Evolutionary conservation across 2,888 invertebrate genomes (phyloP).

Genomic region (Cephus pulcher): DNA sequence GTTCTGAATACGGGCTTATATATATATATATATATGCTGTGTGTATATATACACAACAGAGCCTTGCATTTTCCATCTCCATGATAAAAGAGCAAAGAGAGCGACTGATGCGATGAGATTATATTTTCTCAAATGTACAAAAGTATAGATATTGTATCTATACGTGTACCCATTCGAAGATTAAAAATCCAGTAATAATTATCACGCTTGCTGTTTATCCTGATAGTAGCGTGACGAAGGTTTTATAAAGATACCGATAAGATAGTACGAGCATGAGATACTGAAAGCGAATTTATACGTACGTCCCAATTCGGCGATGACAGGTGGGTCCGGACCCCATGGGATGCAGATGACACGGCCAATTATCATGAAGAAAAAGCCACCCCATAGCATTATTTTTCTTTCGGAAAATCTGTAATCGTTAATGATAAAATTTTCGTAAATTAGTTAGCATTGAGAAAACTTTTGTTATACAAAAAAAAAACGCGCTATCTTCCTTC

Average conservation of each 20-base stretch:
- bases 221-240: not conserved
- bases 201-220: not conserved
- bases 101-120: too few species aligned
- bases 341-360: constrained; percentile 83
- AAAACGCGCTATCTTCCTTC: not conserved
- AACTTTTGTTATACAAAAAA: not conserved
- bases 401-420: constrained; percentile 75
- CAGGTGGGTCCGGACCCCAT: constrained; percentile 79
- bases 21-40: too few species aligned
- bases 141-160: not conserved
- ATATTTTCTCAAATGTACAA: too few species aligned
- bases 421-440: constrained; percentile 19
- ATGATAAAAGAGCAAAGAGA: too few species aligned
- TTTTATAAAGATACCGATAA: not conserved
- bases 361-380: constrained; percentile 82
- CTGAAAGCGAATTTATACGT: constrained; percentile 31
- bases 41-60: too few species aligned
- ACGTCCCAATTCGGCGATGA: constrained; percentile 68
- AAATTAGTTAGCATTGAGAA: constrained; percentile 5
- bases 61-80: too few species aligned
- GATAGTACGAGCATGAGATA: not conserved
- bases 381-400: constrained; percentile 84
- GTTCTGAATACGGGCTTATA: too few species aligned
- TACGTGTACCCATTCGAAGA: not conserved
- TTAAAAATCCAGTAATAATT: not conserved